phyloP scores from a whole-genome alignment of 2,888 invertebrate genomes.

The Leptura quadrifasciata region DNA sequence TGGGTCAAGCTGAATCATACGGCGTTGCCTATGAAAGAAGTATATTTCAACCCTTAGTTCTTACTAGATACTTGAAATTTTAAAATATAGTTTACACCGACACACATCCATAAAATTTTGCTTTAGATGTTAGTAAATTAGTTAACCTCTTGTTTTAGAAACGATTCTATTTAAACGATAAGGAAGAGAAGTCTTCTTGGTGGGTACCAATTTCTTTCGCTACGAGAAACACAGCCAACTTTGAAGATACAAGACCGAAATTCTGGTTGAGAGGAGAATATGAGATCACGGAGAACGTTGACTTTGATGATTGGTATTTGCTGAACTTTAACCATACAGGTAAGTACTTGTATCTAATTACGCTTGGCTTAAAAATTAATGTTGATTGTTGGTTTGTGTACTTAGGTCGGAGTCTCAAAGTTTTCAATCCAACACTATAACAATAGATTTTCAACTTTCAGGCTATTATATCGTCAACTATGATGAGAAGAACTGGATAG shows the following conservation, averaged over 20 bases:
- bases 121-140: not conserved
- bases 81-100: not conserved
- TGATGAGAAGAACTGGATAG: constrained; percentile 78
- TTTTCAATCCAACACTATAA: not conserved
- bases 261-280: constrained; percentile 75
- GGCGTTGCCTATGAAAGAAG: too few relatives aligned
- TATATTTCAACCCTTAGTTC: too few relatives aligned
- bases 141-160: constrained; percentile 60
- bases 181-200: constrained; percentile 70
- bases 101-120: not conserved
- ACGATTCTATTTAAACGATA: constrained; percentile 65
- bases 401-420: too few relatives aligned
- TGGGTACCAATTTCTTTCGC: constrained; percentile 75
- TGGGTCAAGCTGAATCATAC: too few relatives aligned
- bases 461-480: constrained; percentile 82
- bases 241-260: constrained; percentile 71
- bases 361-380: not conserved
- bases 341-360: constrained; percentile 61
- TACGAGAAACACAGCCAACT: constrained; percentile 66
- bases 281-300: constrained; percentile 63
- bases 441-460: constrained; percentile 22
- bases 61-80: too few relatives aligned
- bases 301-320: constrained; percentile 77
- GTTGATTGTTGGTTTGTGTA: too few relatives aligned
- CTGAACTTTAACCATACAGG: constrained; percentile 81